Evolutionary conservation across 1,140 invertebrate species (phyloP).

Genomic region (Gryon sp.): DNA sequence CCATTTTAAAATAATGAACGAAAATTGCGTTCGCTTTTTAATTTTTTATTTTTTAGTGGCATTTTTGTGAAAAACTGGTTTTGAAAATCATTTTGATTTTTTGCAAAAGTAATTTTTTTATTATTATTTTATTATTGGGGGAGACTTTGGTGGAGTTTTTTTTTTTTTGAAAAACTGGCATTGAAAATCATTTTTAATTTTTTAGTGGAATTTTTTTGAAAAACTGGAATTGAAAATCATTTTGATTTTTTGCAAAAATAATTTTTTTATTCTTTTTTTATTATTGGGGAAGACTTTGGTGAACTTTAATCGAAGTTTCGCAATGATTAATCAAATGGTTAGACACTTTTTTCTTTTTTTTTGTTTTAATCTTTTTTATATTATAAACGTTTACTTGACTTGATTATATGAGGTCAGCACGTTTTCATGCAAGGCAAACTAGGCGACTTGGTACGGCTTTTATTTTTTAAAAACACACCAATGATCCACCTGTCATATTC

Average conservation of each 20-base stretch:
- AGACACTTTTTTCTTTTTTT: too few relatives aligned
- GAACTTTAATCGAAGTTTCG: constrained; percentile 43
- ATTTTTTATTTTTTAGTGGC: too few relatives aligned
- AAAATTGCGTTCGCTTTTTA: too few relatives aligned
- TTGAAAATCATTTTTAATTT: too few relatives aligned
- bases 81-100: background rate
- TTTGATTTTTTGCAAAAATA: background rate
- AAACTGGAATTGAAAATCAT: background rate
- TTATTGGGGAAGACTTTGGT: constrained; percentile 1
- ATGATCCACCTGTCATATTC: constrained; percentile 34
- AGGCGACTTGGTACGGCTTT: constrained; percentile 16
- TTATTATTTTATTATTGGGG: constrained; percentile 6
- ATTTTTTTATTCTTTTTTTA: background rate
- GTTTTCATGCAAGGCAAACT: constrained; percentile 55
- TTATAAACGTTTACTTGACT: constrained; percentile 36
- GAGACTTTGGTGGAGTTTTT: constrained; percentile 26
- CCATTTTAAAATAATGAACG: too few relatives aligned
- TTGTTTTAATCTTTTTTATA: too few relatives aligned
- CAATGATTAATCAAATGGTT: constrained; percentile 55
- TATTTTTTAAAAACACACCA: constrained; percentile 32
- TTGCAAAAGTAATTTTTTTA: too few relatives aligned
- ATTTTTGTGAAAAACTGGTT: background rate
- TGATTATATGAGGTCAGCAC: constrained; percentile 50
- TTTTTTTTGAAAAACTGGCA: too few relatives aligned
- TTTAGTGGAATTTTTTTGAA: background rate